Evolutionary conservation across 2,888 invertebrate species (phyloP), one percentile per base, ranked within the genome.

Genomic region (Bembecia ichneumoniformis): DNA sequence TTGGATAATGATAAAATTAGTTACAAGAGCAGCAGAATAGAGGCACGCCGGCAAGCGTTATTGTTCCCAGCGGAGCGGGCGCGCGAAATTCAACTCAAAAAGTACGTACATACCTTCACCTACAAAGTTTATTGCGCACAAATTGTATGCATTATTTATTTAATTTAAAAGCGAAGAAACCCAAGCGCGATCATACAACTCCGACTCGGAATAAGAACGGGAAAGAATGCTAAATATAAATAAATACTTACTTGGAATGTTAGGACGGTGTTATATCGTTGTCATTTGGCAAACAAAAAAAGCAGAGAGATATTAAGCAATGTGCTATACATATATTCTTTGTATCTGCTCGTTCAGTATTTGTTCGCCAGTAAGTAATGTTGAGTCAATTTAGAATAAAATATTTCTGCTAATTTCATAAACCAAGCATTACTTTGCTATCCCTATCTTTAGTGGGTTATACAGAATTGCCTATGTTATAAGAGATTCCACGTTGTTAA

Each of bases 121-220:
- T 78, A 67, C 71, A 71, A 73, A 79, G 74, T 83, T 83, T 83
- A 84, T 80, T 82, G 81, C 80, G 76, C 82, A 78, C 82, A 83
- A 84, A 84, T 84, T 83, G 82, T 83, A 65, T 84, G 84, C 75
- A 84, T 84, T 82, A 84, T 83, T 84, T 84, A 84, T 84, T 84
- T 84, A 83, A 84, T 84, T 84, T 84, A 83, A 82, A 83, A 82
- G 84, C 78, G 80, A 82, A 83, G 84, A 84, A 81, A 78, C 79
- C 76, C 74, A 64, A 67, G 73, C 73, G 71, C 76, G 70, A 75
- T 79, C 76, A 78, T 79, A 72, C 69, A 58, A 62, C 59, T 58
- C 68, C 57, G 71, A 68, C 68, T 64, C 64, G 64, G 64, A 66
- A 68, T 68, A 64, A 68, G 63, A 68, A 68, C 62, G 67, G 63